Percentiles rank a stretch among this genome's conserved stretches.
Conservation (phyloP, 2,113 vertebrate genomes). For the Leptobrachium leishanense region DNA sequence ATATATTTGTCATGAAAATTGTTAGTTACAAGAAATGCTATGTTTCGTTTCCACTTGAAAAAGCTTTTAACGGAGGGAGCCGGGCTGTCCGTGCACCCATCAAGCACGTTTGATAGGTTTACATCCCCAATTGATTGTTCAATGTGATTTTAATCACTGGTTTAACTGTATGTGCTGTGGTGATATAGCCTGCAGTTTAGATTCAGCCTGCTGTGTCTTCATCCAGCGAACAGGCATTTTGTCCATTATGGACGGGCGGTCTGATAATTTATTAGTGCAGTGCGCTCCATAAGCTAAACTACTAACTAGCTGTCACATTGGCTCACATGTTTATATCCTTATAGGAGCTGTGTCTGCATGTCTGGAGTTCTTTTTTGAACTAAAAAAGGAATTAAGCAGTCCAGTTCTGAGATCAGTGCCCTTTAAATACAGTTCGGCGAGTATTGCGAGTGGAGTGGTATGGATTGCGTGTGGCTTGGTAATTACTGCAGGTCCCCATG, state of each 20-base stretch:
- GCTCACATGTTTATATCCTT: no score
- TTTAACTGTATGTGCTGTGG: neutral
- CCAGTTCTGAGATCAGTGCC: no score
- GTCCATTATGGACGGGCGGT: neutral
- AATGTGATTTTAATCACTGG: neutral
- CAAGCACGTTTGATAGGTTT: neutral
- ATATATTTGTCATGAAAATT: neutral
- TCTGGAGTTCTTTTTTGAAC: no score
- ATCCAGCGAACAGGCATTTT: neutral
- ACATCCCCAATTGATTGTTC: neutral
- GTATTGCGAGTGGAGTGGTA: no score
- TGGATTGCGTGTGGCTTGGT: no score
- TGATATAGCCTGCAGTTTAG: slow-evolving; percentile 5
- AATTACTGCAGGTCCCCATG: no score
- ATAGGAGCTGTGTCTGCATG: no score
- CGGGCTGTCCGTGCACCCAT: neutral
- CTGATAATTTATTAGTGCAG: neutral
- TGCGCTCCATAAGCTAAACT: neutral
- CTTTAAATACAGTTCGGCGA: no score
- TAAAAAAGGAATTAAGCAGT: no score
- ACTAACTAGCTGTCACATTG: neutral
- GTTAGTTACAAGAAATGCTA: neutral
- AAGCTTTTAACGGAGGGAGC: neutral
- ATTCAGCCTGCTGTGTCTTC: neutral
- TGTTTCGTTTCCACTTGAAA: neutral